Conservation (phyloP, 2,797 vertebrate genomes). For the Columba guinea region DNA sequence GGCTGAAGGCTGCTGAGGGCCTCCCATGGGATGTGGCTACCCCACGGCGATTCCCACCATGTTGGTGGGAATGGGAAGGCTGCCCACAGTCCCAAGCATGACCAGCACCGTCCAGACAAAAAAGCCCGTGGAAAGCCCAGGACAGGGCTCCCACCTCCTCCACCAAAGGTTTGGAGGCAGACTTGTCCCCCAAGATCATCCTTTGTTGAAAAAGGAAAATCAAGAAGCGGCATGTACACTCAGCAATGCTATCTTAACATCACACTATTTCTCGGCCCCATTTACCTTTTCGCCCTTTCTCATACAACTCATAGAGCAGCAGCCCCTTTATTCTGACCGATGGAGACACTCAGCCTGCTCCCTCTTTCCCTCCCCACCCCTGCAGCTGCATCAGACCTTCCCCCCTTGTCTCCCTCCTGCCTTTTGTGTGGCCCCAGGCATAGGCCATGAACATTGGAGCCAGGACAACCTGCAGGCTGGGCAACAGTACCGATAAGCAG, state of each 20-base stretch:
- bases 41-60: rapidly evolving
- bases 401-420: neutral
- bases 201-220: neutral
- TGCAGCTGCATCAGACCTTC: neutral
- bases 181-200: neutral
- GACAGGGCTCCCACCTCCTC: neutral
- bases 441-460: neutral
- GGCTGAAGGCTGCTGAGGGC: neutral
- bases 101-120: neutral
- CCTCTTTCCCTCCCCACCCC: neutral
- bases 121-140: neutral
- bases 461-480: neutral
- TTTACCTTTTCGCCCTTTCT: neutral
- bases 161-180: neutral
- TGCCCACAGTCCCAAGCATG: neutral
- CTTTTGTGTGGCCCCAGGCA: neutral
- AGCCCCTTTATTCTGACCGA: neutral
- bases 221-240: neutral
- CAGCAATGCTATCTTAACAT: neutral
- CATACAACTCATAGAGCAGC: neutral
- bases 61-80: neutral
- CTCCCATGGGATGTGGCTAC: rapidly evolving
- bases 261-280: neutral
- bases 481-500: neutral
- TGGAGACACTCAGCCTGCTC: neutral